Evolutionary conservation across 2,888 invertebrate species (phyloP).

Genomic region (Esperia sulphurella): DNA sequence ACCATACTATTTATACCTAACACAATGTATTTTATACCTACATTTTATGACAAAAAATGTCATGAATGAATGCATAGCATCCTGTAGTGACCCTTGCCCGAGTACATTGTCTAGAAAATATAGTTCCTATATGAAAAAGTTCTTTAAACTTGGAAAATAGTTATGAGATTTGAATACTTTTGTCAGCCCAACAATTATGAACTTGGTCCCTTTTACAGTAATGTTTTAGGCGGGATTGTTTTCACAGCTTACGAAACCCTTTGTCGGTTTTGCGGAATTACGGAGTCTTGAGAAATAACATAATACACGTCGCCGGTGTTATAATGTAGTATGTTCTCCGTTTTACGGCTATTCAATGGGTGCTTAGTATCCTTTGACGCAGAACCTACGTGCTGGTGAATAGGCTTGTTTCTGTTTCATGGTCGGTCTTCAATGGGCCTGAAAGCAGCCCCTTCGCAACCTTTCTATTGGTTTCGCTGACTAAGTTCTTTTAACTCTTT

Average conservation of each 20-base stretch:
- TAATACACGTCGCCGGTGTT: constrained; percentile 41
- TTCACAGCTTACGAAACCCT: constrained; percentile 74
- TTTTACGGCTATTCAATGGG: constrained; percentile 61
- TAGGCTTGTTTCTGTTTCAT: constrained; percentile 68
- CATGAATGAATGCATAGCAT: too few relatives aligned
- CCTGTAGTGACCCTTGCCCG: too few relatives aligned
- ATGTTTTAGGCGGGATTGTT: too few relatives aligned
- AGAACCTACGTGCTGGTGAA: constrained; percentile 62
- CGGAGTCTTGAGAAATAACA: constrained; percentile 39
- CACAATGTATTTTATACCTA: too few relatives aligned
- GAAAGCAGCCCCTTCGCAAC: constrained; percentile 24
- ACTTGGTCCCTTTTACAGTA: too few relatives aligned
- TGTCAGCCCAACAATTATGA: too few relatives aligned
- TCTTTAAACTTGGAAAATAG: too few relatives aligned
- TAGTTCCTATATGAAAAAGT: too few relatives aligned
- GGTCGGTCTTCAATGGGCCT: constrained; percentile 52
- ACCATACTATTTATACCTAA: too few relatives aligned
- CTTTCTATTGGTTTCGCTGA: constrained; percentile 29
- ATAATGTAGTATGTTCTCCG: constrained; percentile 29
- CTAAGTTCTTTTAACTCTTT: constrained; percentile 10
- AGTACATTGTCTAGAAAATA: too few relatives aligned
- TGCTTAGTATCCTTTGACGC: constrained; percentile 50
- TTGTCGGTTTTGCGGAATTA: constrained; percentile 67
- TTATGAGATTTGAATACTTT: too few relatives aligned
- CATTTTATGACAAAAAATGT: too few relatives aligned